These are phyloP conservation scores for Argyresthia albistria DNA, from an alignment of 2,888 invertebrate genomes.

Conservation along the genomic window DNA sequence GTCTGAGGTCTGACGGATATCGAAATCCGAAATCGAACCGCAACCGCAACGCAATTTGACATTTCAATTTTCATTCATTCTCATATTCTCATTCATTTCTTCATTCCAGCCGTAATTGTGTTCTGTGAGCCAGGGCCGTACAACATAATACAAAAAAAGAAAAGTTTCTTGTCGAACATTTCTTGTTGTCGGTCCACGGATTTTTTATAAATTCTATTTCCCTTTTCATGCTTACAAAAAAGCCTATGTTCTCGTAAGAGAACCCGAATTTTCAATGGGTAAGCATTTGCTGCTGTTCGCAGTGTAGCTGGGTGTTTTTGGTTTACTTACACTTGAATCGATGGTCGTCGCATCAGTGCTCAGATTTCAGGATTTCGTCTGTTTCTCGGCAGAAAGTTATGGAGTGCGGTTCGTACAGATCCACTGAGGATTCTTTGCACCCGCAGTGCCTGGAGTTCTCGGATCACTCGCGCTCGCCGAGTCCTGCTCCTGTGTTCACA, in stretches of 20 bases:
- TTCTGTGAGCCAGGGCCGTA: no score
- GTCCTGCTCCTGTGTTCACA: slow-evolving; percentile 50
- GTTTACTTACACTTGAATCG: slow-evolving; percentile 11
- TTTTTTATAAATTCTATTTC: slow-evolving; percentile 14
- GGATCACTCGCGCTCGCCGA: slow-evolving; percentile 44
- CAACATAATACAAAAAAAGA: no score
- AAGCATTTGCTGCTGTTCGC: slow-evolving; percentile 23
- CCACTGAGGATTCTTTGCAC: slow-evolving; percentile 51
- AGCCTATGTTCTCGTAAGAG: slow-evolving; percentile 67
- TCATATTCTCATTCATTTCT: no score
- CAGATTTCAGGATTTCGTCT: slow-evolving; percentile 23
- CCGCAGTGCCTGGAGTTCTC: slow-evolving; percentile 48
- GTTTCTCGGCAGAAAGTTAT: slow-evolving; percentile 60
- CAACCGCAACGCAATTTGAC: neutral
- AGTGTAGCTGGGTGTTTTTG: slow-evolving; percentile 8
- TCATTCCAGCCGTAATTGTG: no score
- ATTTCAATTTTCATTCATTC: no score
- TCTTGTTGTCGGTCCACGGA: slow-evolving; percentile 18
- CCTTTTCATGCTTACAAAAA: slow-evolving; percentile 7
- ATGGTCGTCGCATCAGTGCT: slow-evolving; percentile 6
- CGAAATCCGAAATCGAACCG: no score
- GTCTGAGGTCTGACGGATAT: no score
- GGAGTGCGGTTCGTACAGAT: slow-evolving; percentile 61
- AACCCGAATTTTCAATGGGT: slow-evolving; percentile 64
- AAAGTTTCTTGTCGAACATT: slow-evolving; percentile 14